Percentiles rank a stretch among this genome's conserved stretches.
These are phyloP conservation scores for Cynopterus sphinx DNA, from an alignment of 2,797 vertebrate genomes.

Conservation along the genomic window DNA sequence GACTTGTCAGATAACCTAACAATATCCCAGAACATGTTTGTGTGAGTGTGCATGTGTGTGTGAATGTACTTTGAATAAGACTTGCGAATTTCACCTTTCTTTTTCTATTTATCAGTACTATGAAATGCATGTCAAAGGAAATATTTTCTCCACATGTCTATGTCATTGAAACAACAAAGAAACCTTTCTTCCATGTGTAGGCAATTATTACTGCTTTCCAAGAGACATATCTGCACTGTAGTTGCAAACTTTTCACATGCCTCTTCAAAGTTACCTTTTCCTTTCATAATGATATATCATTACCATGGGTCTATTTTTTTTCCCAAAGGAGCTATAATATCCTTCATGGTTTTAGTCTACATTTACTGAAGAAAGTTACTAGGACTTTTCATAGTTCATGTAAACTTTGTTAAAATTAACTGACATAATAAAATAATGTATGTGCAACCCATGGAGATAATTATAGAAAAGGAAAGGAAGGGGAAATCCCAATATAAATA, in stretches of 20 bases:
- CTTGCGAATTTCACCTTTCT: background rate
- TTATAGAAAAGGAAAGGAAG: background rate
- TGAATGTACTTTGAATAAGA: background rate
- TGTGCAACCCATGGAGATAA: background rate
- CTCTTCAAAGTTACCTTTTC: background rate
- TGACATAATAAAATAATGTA: background rate
- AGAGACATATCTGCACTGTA: background rate
- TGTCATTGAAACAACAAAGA: background rate
- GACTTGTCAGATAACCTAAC: constrained; percentile 4
- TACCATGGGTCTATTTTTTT: background rate
- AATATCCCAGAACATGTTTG: background rate
- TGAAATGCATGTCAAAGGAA: constrained; percentile 17
- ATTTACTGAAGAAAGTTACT: background rate
- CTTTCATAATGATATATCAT: background rate
- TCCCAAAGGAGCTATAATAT: background rate
- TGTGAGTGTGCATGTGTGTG: too few relatives aligned
- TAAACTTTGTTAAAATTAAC: constrained; percentile 17
- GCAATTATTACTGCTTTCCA: background rate
- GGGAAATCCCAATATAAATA: background rate
- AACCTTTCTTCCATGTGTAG: background rate
- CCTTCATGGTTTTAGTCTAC: background rate
- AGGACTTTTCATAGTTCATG: background rate
- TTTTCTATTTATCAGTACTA: background rate
- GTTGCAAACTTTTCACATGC: background rate
- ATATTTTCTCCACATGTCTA: background rate